Conservation (phyloP, 1,140 invertebrate species). For the Hesperophylax magnus region DNA sequence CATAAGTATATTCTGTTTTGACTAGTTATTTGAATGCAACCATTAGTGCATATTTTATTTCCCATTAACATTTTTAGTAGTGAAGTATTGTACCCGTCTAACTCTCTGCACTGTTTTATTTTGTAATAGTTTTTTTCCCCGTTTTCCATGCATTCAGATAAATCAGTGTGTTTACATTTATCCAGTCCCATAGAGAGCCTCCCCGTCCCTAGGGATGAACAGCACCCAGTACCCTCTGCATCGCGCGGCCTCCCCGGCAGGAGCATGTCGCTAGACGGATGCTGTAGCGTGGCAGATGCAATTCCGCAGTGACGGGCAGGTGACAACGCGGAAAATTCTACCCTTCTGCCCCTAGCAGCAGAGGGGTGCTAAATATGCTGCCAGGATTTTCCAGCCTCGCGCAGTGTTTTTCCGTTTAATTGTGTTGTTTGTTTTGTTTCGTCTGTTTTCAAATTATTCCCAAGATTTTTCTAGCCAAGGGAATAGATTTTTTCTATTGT, state of each 20-base stretch:
- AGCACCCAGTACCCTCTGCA: too few relatives aligned
- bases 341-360: not conserved
- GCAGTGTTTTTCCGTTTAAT: conserved; percentile 2
- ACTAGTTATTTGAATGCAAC: too few relatives aligned
- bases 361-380: conserved; percentile 31
- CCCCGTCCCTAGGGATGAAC: not conserved
- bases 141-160: not conserved
- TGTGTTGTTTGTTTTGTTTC: not conserved
- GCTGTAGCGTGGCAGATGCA: conserved; percentile 32
- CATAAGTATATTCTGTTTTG: too few relatives aligned
- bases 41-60: too few relatives aligned
- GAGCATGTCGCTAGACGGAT: conserved; percentile 14
- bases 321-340: conserved; percentile 53
- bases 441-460: not conserved
- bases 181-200: not conserved
- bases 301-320: conserved; percentile 53
- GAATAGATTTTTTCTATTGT: not conserved
- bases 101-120: not conserved
- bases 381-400: not conserved
- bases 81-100: not conserved
- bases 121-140: not conserved
- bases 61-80: not conserved
- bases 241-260: not conserved
- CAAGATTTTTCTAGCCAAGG: not conserved
- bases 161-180: not conserved